Evolutionary conservation across 2,113 vertebrate species (phyloP), one percentile per base, ranked within the genome.

Genomic region (Macheiramphus alcinus): DNA sequence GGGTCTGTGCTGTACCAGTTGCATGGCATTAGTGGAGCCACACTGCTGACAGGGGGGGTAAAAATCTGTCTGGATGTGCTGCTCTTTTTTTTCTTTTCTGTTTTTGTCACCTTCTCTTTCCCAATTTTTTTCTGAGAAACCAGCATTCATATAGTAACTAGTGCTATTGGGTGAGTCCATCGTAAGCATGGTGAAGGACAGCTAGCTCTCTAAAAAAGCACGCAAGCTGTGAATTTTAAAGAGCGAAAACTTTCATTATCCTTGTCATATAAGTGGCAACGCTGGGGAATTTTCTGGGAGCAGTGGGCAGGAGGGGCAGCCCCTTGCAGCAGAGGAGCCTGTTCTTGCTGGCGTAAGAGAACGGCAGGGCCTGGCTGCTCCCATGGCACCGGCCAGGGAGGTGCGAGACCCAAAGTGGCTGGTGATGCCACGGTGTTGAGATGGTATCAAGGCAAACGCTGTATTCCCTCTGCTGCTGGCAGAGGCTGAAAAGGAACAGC

Each of bases 361-460:
- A 19, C 0, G 2, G 50, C 80, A 70, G 43, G 15, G 26, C 26
- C 58, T 36, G 45, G 29, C 56, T 70, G 53, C 21, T 58, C 55
- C 48, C 20, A 7, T 1, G 1, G 56, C 61, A 16, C 29, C 0
- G 4, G 7, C 38, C 1, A 0, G 31, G 50, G 74, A 48, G 9
- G 11, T 31, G 36, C 26, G 8, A 21, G 47, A 25, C 34, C 47
- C 22, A 7, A 10, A 43, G 4, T 40, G 59, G 12, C 47, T 67
- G n/a, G 18, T 16, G 59, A 52, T 36, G 27, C 42, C 67, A 40
- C 3, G 7, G 8, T 23, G 16, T 9, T 4, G 32, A 62, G 27
- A 43, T 1, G 16, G 23, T 16, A 34, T 12, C 1, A 3, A 67
- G 78, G 20, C 27, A 53, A 82, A 78, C 3, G 3, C 10, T 55